phyloP scores from a whole-genome alignment of 2,797 vertebrate species.

The Oophaga sylvatica region DNA sequence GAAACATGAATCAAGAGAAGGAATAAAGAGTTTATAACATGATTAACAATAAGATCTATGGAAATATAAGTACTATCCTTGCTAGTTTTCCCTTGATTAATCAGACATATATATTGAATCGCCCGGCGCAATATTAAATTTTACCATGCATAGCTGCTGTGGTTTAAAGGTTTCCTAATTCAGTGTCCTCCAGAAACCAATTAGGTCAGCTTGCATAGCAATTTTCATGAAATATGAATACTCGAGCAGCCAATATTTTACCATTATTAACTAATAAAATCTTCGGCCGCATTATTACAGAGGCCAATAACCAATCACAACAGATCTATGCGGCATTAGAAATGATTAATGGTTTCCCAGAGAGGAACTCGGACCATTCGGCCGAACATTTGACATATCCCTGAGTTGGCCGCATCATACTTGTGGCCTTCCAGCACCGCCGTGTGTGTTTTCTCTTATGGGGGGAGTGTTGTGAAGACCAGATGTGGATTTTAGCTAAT shows the following conservation, averaged over 20 bases:
- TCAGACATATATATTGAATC: slow-evolving; percentile 55
- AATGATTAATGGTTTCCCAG: slow-evolving; percentile 45
- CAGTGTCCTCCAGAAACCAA: slow-evolving; percentile 59
- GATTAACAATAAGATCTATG: slow-evolving; percentile 55
- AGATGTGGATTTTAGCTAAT: slow-evolving; percentile 33
- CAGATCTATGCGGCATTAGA: slow-evolving; percentile 44
- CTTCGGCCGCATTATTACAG: slow-evolving; percentile 32
- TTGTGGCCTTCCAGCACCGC: background rate
- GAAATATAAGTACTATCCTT: slow-evolving; percentile 49
- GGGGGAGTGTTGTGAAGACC: background rate
- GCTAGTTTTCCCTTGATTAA: slow-evolving; percentile 58
- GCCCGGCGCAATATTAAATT: slow-evolving; percentile 38
- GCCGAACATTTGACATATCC: slow-evolving; percentile 32
- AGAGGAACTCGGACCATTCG: slow-evolving; percentile 27
- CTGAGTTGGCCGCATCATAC: slow-evolving; percentile 19
- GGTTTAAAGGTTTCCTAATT: slow-evolving; percentile 59
- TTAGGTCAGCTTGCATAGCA: slow-evolving; percentile 60
- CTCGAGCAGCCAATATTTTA: slow-evolving; percentile 59
- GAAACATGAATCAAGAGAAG: slow-evolving; percentile 39
- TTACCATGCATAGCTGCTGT: slow-evolving; percentile 34
- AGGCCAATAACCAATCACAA: slow-evolving; percentile 58
- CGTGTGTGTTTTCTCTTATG: slow-evolving; percentile 34
- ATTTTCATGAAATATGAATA: slow-evolving; percentile 61
- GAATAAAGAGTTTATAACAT: slow-evolving; percentile 38
- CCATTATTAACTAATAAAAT: slow-evolving; percentile 61